These are phyloP conservation scores for Champsocephalus esox DNA, from an alignment of 2,797 vertebrate genomes.

Conservation along the genomic window DNA sequence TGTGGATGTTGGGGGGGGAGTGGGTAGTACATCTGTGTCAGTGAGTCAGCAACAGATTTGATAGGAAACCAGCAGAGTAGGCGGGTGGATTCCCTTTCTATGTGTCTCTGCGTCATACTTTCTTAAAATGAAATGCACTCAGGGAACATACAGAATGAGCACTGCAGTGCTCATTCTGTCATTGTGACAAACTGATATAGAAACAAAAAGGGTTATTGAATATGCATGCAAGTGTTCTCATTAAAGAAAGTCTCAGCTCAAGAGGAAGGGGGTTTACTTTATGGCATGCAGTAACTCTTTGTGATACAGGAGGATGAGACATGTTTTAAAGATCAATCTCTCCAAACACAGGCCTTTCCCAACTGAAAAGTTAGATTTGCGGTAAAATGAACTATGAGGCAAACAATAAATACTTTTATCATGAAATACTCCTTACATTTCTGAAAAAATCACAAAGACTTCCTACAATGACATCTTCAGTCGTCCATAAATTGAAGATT, in stretches of 20 bases:
- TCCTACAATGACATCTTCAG: no score
- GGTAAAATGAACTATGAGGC: no score
- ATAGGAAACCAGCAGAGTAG: slow-evolving; percentile 18
- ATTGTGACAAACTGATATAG: not conserved
- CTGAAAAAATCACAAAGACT: no score
- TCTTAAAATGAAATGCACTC: not conserved
- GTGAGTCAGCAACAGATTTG: slow-evolving; percentile 41
- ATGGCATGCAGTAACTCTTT: no score
- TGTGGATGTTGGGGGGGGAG: slow-evolving; percentile 17
- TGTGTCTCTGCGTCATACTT: not conserved
- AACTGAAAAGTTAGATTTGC: no score
- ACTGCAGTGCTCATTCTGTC: not conserved
- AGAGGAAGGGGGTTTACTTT: not conserved
- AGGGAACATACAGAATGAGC: no score
- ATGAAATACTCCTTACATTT: no score
- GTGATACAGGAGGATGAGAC: no score
- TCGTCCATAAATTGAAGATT: no score
- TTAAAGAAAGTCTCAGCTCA: not conserved
- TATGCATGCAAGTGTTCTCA: not conserved
- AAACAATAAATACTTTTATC: no score
- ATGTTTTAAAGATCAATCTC: no score
- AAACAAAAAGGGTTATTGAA: not conserved
- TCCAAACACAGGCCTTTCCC: no score
- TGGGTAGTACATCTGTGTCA: not conserved
- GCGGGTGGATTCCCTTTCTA: slow-evolving; percentile 25